These are phyloP conservation scores for Trissolcus brochymenae DNA, from an alignment of 2,888 invertebrate species.

Conservation along the genomic window DNA sequence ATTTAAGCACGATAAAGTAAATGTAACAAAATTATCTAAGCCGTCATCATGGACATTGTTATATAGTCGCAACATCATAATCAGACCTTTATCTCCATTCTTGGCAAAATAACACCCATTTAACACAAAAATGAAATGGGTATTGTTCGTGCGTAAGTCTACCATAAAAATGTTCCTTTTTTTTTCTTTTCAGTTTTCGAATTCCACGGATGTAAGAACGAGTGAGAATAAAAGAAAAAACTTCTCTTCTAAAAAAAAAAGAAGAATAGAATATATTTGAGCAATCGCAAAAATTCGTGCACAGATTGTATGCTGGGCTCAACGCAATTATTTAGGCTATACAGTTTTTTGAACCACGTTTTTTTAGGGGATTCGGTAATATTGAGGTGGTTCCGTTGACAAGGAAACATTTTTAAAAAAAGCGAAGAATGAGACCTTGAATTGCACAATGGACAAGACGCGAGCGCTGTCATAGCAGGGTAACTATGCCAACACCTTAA, in stretches of 20 bases:
- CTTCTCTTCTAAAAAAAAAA: not conserved
- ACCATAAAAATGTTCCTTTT: slow-evolving; percentile 18
- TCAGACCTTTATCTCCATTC: slow-evolving; percentile 16
- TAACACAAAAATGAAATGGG: slow-evolving; percentile 16
- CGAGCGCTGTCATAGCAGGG: slow-evolving; percentile 57
- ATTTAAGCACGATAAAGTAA: slow-evolving; percentile 10
- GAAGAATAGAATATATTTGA: slow-evolving; percentile 4
- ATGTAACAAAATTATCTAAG: slow-evolving; percentile 4
- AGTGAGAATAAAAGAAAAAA: too few relatives aligned
- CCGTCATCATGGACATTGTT: slow-evolving; percentile 9
- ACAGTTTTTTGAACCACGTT: slow-evolving; percentile 24
- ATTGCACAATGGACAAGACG: slow-evolving; percentile 66
- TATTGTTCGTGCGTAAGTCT: slow-evolving; percentile 26
- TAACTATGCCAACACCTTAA: slow-evolving; percentile 59
- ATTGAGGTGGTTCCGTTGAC: slow-evolving; percentile 59
- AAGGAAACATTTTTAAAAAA: slow-evolving; percentile 58
- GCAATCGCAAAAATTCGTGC: slow-evolving; percentile 26
- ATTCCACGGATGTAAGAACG: too few relatives aligned
- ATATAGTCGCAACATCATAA: slow-evolving; percentile 11
- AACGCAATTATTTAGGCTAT: slow-evolving; percentile 19
- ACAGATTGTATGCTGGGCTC: slow-evolving; percentile 1
- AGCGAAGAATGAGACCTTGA: slow-evolving; percentile 66
- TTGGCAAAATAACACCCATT: slow-evolving; percentile 20
- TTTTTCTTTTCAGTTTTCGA: too few relatives aligned
- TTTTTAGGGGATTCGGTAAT: slow-evolving; percentile 55